Base-by-base conservation (phyloP, 53 echinoderm and acorn worm species). In the Luidia sarsii region DNA sequence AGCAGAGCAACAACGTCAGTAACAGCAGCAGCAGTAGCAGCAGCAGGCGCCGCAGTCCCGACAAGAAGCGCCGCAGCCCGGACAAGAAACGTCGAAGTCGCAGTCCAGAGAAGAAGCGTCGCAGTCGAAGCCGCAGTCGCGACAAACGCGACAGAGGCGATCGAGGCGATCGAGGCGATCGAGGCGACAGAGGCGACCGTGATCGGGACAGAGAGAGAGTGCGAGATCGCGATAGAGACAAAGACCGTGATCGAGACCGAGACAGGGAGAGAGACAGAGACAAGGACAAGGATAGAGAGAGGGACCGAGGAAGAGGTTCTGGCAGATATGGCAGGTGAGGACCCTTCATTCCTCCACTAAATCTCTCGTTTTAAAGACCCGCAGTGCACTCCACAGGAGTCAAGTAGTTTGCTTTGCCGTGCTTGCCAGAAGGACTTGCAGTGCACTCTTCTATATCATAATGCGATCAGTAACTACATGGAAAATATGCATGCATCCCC, bases 21-120 rank as follows among this genome's bases (percentile, higher is more conserved):
- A 72, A 52, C 48, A 82, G 68, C 38, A 59, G 70, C 37, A 84
- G 64, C 50, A 73, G 23, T 3, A 61, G 84, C 5, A 72, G 74
- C n/a, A 72, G 84, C 72, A 84, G 39, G 53, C 72, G 84, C 60
- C 84, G 72, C 21, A 60, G 77, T n/a, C n/a, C n/a, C n/a, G n/a
- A n/a, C n/a, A n/a, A n/a, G n/a, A n/a, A n/a, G n/a, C n/a, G n/a
- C 28, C 59, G 66, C 14, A 77, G 77, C 56, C 70, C 79, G 57
- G 82, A 7, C 86, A 86, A 51, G 56, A 74, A 39, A 34, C 67
- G 71, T 18, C 80, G 80, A 32, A 86, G 74, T 32, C 27, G 64
- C 14, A 85, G 82, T 13, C 86, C 86, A 24, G 82, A 82, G 19
- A 86, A 51, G 65, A 74, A 39, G 28, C 68, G 73, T 20, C 80